These are phyloP conservation scores for Oryzias curvinotus DNA, from an alignment of 2,113 vertebrate species.

Conservation along the genomic window DNA sequence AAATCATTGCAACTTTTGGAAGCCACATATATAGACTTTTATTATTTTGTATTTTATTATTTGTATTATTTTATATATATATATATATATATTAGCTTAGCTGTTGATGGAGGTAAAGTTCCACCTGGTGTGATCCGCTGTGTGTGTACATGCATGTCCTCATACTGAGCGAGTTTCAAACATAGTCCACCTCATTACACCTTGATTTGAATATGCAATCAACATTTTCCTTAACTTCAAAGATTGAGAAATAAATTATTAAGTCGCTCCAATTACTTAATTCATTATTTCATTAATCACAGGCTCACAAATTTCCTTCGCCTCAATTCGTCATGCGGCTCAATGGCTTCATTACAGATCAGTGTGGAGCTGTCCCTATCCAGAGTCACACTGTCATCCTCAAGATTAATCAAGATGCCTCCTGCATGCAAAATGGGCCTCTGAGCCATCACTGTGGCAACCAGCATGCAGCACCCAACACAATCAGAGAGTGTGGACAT, in stretches of 20 bases:
- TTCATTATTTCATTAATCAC: constrained; percentile 77
- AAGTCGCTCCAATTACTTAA: constrained; percentile 63
- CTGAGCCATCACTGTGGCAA: constrained; percentile 53
- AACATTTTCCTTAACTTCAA: constrained; percentile 51
- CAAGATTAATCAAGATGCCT: constrained; percentile 77
- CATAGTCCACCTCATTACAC: constrained; percentile 28
- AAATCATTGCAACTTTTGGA: constrained; percentile 28
- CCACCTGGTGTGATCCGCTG: no score
- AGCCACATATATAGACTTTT: no score
- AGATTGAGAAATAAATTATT: constrained; percentile 69
- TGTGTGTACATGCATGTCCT: constrained; percentile 1
- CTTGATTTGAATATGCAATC: constrained; percentile 44
- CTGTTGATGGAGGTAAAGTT: neutral
- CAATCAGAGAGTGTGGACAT: constrained; percentile 17
- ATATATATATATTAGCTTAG: constrained; percentile 5
- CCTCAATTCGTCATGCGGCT: constrained; percentile 72
- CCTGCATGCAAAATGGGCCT: constrained; percentile 64
- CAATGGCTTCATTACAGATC: constrained; percentile 77
- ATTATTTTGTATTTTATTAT: constrained; percentile 13
- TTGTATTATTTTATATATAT: constrained; percentile 1
- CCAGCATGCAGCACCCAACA: constrained; percentile 33
- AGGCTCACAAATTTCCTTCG: constrained; percentile 62
- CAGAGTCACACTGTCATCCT: constrained; percentile 72
- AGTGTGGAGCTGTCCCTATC: constrained; percentile 72
- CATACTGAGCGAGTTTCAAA: constrained; percentile 21